Percentiles rank a stretch among this genome's conserved stretches.
Evolutionary conservation across 2,113 vertebrate species (phyloP).

Genomic region (Scartelaos histophorus): DNA sequence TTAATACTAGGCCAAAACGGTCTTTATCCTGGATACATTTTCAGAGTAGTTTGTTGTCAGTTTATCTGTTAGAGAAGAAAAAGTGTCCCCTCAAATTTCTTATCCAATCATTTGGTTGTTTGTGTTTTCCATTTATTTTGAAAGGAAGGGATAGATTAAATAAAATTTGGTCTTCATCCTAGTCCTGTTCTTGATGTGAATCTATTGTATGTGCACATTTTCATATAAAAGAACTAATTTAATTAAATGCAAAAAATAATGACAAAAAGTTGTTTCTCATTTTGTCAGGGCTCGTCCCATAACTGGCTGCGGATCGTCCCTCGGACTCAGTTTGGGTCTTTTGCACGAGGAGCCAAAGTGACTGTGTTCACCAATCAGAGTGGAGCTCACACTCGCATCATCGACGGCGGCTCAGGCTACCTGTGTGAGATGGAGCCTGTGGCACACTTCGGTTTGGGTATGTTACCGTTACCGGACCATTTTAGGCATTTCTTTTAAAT

Average conservation of each 20-base stretch:
- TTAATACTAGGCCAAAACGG: neutral
- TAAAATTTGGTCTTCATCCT: too few relatives aligned
- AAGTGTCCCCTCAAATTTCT: too few relatives aligned
- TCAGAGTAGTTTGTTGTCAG: too few relatives aligned
- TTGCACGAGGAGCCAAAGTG: constrained; percentile 89
- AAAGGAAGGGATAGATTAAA: too few relatives aligned
- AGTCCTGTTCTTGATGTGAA: too few relatives aligned
- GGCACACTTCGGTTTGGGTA: constrained; percentile 92
- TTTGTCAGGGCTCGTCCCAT: constrained; percentile 83
- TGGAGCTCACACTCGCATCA: constrained; percentile 85
- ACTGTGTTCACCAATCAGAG: constrained; percentile 84
- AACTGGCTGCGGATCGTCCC: constrained; percentile 92
- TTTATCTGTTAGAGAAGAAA: too few relatives aligned
- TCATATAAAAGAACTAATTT: too few relatives aligned
- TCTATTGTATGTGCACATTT: too few relatives aligned
- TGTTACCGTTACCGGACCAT: neutral
- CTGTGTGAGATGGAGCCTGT: constrained; percentile 95
- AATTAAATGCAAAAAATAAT: too few relatives aligned
- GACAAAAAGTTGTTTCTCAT: neutral
- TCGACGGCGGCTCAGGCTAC: constrained; percentile 90
- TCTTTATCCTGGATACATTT: too few relatives aligned
- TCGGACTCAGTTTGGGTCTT: constrained; percentile 87
- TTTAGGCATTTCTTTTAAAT: neutral
- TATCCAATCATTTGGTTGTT: too few relatives aligned
- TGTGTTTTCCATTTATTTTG: too few relatives aligned